phyloP scores from a whole-genome alignment of 2,888 invertebrate species.

The Leptinotarsa haldemani region DNA sequence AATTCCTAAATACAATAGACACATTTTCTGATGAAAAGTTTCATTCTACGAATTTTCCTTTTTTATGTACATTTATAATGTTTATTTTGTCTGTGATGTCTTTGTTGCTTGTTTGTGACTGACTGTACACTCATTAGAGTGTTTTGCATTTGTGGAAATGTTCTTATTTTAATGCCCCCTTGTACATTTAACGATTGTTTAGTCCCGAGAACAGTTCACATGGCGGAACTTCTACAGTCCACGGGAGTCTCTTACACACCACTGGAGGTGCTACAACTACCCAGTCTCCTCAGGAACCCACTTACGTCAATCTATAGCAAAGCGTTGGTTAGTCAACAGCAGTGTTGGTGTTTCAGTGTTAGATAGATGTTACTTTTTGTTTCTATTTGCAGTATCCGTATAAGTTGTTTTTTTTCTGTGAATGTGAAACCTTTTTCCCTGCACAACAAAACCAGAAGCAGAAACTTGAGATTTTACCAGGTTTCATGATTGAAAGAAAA shows the following conservation, averaged over 20 bases:
- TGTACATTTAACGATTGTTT: slow-evolving; percentile 67
- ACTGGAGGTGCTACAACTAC: slow-evolving; percentile 72
- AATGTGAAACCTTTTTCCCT: background rate
- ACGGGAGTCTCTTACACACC: slow-evolving; percentile 64
- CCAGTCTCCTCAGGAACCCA: slow-evolving; percentile 86
- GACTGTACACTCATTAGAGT: slow-evolving; percentile 34
- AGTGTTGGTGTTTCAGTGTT: slow-evolving; percentile 62
- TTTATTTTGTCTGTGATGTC: slow-evolving; percentile 38
- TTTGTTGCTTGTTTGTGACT: slow-evolving; percentile 34
- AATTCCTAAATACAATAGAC: slow-evolving; percentile 66
- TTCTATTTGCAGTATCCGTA: slow-evolving; percentile 33
- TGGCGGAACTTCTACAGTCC: slow-evolving; percentile 63
- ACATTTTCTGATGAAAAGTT: slow-evolving; percentile 75
- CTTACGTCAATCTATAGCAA: slow-evolving; percentile 92
- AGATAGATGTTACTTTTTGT: slow-evolving; percentile 45
- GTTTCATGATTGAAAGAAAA: too few relatives aligned
- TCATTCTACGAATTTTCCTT: slow-evolving; percentile 47
- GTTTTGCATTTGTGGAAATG: slow-evolving; percentile 40
- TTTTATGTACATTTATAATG: slow-evolving; percentile 49
- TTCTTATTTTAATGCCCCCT: slow-evolving; percentile 58
- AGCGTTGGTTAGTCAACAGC: slow-evolving; percentile 67
- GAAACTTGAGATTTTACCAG: too few relatives aligned
- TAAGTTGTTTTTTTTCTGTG: slow-evolving; percentile 25
- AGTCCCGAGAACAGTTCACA: slow-evolving; percentile 65
- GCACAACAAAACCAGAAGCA: background rate